phyloP scores from a whole-genome alignment of 2,888 invertebrate species.

The Pachycephus smyrnensis region DNA sequence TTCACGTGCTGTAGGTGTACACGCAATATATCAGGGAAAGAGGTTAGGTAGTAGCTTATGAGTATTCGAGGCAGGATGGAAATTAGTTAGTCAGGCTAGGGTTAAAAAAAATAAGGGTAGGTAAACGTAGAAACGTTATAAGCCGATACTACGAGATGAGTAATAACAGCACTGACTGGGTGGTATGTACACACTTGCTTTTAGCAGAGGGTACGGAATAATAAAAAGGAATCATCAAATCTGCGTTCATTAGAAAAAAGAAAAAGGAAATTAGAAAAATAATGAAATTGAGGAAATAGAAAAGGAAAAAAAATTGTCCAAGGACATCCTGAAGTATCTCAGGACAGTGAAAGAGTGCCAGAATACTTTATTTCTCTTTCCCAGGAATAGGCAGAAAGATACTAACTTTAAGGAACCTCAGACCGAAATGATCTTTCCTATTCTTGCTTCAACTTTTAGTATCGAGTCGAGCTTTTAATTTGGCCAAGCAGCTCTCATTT shows the following conservation, averaged over 20 bases:
- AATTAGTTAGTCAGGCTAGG: background rate
- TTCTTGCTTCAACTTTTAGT: background rate
- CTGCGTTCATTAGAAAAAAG: no score
- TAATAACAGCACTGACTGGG: background rate
- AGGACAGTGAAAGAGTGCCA: no score
- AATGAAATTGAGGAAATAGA: no score
- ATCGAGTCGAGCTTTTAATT: constrained; percentile 7
- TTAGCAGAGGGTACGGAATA: no score
- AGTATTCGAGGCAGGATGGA: background rate
- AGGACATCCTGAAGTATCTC: no score
- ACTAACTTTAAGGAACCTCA: background rate
- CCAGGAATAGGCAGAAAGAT: background rate
- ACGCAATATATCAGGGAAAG: background rate
- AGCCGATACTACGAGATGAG: background rate
- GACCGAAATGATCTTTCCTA: background rate
- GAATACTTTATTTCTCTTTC: no score
- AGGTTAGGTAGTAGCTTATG: background rate
- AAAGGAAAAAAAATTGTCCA: no score
- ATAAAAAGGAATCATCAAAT: no score
- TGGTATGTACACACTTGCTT: no score
- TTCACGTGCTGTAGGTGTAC: background rate
- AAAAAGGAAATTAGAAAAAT: no score
- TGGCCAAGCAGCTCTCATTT: constrained; percentile 20
- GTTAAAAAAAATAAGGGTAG: background rate
- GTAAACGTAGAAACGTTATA: background rate